Percentiles rank a stretch among this genome's conserved stretches.
Conservation (phyloP, 2,113 vertebrate species). For the Chloropsis hardwickii region DNA sequence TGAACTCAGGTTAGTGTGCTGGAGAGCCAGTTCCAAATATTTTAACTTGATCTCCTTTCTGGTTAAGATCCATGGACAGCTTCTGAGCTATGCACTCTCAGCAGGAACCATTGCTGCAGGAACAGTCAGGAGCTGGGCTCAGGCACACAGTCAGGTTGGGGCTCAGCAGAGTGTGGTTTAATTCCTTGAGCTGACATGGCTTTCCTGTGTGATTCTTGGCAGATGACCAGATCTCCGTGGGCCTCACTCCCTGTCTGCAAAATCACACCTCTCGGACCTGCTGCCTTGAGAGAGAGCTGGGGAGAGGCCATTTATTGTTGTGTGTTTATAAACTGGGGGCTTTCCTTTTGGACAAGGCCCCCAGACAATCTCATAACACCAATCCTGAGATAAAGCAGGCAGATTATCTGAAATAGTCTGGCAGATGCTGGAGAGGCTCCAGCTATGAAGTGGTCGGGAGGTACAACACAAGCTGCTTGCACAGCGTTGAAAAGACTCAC, state of each 20-base stretch:
- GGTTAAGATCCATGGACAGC: background rate
- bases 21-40: background rate
- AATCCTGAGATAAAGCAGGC: conserved; percentile 2
- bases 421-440: conserved; percentile 43
- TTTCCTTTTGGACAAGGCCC: background rate
- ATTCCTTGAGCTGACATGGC: conserved; percentile 44
- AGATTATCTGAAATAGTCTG: conserved; percentile 23
- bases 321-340: background rate
- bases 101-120: background rate
- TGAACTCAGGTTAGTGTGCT: background rate
- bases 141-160: background rate
- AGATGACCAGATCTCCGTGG: conserved; percentile 30
- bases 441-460: background rate
- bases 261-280: conserved; percentile 41
- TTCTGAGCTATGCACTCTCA: background rate
- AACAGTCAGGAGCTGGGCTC: background rate
- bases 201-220: conserved; percentile 65
- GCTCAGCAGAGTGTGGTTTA: conserved; percentile 20
- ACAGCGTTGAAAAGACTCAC: background rate
- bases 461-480: background rate
- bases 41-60: background rate
- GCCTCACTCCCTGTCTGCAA: conserved; percentile 38
- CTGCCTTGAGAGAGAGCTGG: background rate
- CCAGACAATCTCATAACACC: conserved; percentile 19
- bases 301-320: background rate